Evolutionary conservation across 1,140 invertebrate species (phyloP), one percentile per base, ranked within the genome.

Genomic region (Trichogramma pretiosum): DNA sequence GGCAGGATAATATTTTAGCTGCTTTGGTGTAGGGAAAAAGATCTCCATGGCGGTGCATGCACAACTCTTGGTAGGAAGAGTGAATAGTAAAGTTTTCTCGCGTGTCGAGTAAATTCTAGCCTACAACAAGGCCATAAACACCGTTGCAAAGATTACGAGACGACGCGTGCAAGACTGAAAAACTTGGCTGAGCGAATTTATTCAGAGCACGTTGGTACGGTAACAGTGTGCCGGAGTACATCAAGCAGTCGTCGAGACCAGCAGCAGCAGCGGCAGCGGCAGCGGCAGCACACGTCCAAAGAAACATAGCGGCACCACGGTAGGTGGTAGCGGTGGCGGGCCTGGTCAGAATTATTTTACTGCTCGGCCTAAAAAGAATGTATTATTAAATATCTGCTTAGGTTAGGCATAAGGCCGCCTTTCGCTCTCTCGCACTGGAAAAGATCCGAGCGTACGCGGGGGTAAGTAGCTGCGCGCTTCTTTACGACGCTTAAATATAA

Each of bases 401-500:
- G n/a, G n/a, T n/a, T n/a, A n/a, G n/a, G n/a, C n/a, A n/a, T n/a
- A n/a, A n/a, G n/a, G n/a, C n/a, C 21, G 5, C 9, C 4, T 3
- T 21, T 18, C 10, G 18, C 19, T 37, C 39, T 26, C 34, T 7
- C 24, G 24, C 24, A 28, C 24, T 5, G 5, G 11, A 5, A 28
- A 5, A 28, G 11, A 28, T 11, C 5, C 24, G 11, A 11, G 11
- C 43, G 19, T 23, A 22, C 19, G 35, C 48, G 37, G 40, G 67
- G 37, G 40, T 68, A 67, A 70, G 67, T 68, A 72, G 64, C 59
- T 59, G 38, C n/a, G n/a, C n/a, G n/a, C 55, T 68, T 70, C 63
- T 72, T 72, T 72, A 72, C 50, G 65, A 63, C 58, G 66, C 60
- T 65, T 70, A 68, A 72, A 72, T 70, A 68, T 68, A 70, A 72